Base-by-base conservation (phyloP, 2,888 invertebrate genomes). In the Hesperia comma region DNA sequence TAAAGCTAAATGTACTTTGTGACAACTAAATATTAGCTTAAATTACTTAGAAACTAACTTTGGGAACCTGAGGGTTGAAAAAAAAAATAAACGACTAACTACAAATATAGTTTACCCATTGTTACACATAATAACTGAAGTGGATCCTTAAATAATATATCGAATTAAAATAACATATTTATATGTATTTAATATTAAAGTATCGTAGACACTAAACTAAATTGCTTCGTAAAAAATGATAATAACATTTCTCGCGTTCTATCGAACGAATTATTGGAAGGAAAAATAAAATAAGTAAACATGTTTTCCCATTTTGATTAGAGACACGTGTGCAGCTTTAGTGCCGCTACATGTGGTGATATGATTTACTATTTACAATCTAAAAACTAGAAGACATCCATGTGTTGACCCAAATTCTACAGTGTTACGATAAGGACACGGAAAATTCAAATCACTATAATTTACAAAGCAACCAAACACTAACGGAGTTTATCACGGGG, bases 351-450 rank as follows among this genome's bases (percentile, higher is more conserved):
- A 54, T 60, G 46, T 55, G 55, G 46, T 32, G 55, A 55, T 49
- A 67, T 54, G 43, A 60, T 61, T 49, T 51, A 26, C 53, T 67
- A 67, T 67, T 67, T 67, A 61, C 66, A 67, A 37, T 37, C 37
- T 19, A 66, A 55, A 40, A 54, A 66, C 43, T 60, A 43, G 32
- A 17, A 37, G 60, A 55, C 58, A 49, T 43, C 53, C 54, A 66
- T 61, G 37, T 61, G 60, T 54, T 61, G 66, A 61, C 66, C 66
- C 55, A 66, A 55, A 46, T 66, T 46, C 41, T 60, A 54, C 37
- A 60, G 54, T 46, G 37, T 53, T 53, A 64, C 19, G 51, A 60
- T 46, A 58, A 57, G 49, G 49, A 33, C 21, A 60, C 15, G 21
- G 19, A 54, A 60, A 54, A 60, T 26, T 58, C 7, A 14, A 64